Conservation (phyloP, 2,888 invertebrate genomes). For the Zygothrica quintamaculata region DNA sequence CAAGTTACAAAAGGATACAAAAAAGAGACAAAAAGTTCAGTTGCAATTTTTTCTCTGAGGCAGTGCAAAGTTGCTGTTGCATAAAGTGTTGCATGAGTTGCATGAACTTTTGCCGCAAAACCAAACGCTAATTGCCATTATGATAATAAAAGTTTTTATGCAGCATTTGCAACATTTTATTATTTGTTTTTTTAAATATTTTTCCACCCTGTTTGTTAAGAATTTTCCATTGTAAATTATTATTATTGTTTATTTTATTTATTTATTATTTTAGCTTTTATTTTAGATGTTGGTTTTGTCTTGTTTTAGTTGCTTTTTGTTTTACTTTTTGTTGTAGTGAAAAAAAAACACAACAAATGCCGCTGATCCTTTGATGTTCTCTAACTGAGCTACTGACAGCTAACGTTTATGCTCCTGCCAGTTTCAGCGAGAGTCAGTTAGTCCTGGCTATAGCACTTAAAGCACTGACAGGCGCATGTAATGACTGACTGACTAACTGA, state of each 20-base stretch:
- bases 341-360: constrained; percentile 22
- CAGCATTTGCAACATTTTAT: too few relatives aligned
- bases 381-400: constrained; percentile 25
- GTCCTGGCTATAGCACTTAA: background rate
- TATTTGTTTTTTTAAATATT: too few relatives aligned
- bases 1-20: constrained; percentile 2
- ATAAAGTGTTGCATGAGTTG: constrained; percentile 9
- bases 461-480: constrained; percentile 27
- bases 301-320: too few relatives aligned
- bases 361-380: constrained; percentile 49
- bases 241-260: too few relatives aligned
- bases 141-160: constrained; percentile 17
- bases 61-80: constrained; percentile 24
- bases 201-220: constrained; percentile 1
- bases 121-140: constrained; percentile 48
- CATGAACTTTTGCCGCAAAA: constrained; percentile 6
- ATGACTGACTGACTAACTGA: too few relatives aligned
- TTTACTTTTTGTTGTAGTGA: too few relatives aligned
- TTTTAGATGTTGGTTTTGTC: too few relatives aligned
- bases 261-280: too few relatives aligned
- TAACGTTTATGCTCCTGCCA: constrained; percentile 14
- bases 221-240: constrained; percentile 2
- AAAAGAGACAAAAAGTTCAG: too few relatives aligned
- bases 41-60: too few relatives aligned
- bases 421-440: constrained; percentile 8